Conservation (phyloP, 2,888 invertebrate genomes). For the Diachrysia chrysitis region DNA sequence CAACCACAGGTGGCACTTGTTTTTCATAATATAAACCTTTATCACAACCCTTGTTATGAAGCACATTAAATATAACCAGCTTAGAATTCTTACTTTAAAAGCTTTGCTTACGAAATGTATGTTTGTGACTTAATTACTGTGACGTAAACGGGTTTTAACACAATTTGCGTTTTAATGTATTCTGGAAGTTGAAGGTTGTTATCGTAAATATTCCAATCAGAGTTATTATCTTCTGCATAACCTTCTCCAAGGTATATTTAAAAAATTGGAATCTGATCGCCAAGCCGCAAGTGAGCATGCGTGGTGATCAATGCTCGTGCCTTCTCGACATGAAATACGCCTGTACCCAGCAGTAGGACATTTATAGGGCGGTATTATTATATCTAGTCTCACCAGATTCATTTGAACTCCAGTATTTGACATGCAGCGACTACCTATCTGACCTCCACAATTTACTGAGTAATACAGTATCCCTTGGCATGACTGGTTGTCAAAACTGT, state of each 20-base stretch:
- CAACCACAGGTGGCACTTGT: constrained; percentile 11
- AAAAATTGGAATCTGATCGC: too few relatives aligned
- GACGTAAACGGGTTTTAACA: neutral
- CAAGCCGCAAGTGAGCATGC: too few relatives aligned
- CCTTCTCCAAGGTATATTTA: neutral
- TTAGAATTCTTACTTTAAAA: constrained; percentile 1
- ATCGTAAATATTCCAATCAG: neutral
- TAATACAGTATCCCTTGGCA: neutral
- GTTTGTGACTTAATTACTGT: constrained; percentile 4
- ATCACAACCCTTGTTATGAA: constrained; percentile 10
- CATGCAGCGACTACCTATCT: neutral
- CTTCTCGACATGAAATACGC: too few relatives aligned
- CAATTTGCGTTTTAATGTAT: constrained; percentile 3
- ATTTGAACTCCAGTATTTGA: too few relatives aligned
- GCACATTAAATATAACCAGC: neutral
- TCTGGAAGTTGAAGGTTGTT: constrained; percentile 4
- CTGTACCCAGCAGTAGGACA: too few relatives aligned
- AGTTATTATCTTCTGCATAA: neutral
- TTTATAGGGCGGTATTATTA: too few relatives aligned
- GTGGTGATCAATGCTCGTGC: too few relatives aligned
- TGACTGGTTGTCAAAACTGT: too few relatives aligned
- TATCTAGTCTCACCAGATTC: too few relatives aligned
- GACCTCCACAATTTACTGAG: neutral
- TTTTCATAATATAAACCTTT: constrained; percentile 9
- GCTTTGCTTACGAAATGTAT: constrained; percentile 1